Percentiles rank a stretch among this genome's conserved stretches.
phyloP scores from a whole-genome alignment of 1,140 invertebrate species.

The Ganaspis sp. region DNA sequence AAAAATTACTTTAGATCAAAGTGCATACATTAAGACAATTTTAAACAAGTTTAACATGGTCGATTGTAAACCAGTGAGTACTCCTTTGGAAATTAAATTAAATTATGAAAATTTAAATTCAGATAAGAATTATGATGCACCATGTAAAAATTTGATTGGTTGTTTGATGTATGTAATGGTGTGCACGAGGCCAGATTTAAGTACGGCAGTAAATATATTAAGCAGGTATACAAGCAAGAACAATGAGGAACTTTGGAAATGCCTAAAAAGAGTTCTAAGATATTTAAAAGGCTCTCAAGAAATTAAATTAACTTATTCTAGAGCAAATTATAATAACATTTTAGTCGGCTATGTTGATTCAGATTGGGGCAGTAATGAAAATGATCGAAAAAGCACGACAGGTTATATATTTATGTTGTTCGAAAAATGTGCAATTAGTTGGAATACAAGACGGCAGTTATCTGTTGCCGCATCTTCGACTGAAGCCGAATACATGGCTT shows the following conservation, averaged over 20 bases:
- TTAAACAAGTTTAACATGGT: conserved; percentile 42
- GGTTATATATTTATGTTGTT: conserved; percentile 58
- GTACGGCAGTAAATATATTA: conserved; percentile 33
- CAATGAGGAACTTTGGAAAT: conserved; percentile 37
- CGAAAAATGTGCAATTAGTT: conserved; percentile 10
- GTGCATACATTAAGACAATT: conserved; percentile 42
- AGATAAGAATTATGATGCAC: conserved; percentile 29
- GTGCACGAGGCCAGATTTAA: conserved; percentile 35
- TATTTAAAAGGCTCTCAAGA: conserved; percentile 37
- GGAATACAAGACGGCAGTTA: conserved; percentile 22
- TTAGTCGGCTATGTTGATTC: conserved; percentile 63
- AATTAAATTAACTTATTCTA: conserved; percentile 32
- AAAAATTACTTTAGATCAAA: conserved; percentile 43
- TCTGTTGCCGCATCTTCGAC: conserved; percentile 34
- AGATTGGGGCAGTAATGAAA: conserved; percentile 57
- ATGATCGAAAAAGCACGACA: conserved; percentile 57
- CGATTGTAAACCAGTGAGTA: conserved; percentile 34
- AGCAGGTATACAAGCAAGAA: conserved; percentile 36
- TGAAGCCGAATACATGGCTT: conserved; percentile 32
- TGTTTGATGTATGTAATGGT: conserved; percentile 42
- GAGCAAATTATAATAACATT: conserved; percentile 41
- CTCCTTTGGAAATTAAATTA: conserved; percentile 37
- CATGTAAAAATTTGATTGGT: conserved; percentile 34
- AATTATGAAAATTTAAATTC: conserved; percentile 39
- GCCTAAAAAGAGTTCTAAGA: conserved; percentile 29